Base-by-base conservation (phyloP, 2,113 vertebrate species). In the Dascyllus trimaculatus region DNA sequence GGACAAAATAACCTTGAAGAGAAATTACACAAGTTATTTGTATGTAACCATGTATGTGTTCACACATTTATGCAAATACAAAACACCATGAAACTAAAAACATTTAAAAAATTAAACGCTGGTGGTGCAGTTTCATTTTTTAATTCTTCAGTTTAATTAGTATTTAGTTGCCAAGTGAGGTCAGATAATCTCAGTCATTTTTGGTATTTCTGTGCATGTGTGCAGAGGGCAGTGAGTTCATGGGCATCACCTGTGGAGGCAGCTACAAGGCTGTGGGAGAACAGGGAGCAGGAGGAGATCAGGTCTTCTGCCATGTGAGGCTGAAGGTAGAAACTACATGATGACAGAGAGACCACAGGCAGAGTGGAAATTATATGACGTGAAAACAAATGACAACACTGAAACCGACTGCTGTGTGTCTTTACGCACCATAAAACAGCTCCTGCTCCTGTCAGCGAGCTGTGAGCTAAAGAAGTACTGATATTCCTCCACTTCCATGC, bases 401-500 rank as follows among this genome's bases (percentile, higher is more conserved):
- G 17, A n/a, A 26, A 10, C 21, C 19, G 18, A 45, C 19, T 4
- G 5, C 10, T 56, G 25, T 48, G 25, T 19, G 15, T 62, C 48
- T 51, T 17, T 18, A 73, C 24, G 0, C 9, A 78, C 68, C 80
- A 78, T 57, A 14, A 24, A 29, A 56, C 48, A 32, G 80, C 68
- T 48, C 61, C 67, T 3, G 68, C 19, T 62, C 62, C 74, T 3
- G 68, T 57, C 56, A 82, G 62, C 1, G 49, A 40, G 56, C 74
- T 82, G 80, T 82, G 74, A 62, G 29, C 38, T 1, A 82, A 19
- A 66, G 80, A 82, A 0, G 62, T 82, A 61, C 40, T 25, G 68
- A 67, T 78, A 2, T 82, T 82, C 26, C 74, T 82, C 74, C 80
- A 78, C 68, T 11, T 82, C 80, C 80, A 82, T 38, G 45, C 7